These are phyloP conservation scores for Drosophila flavopinicola DNA, from an alignment of 2,888 invertebrate species.

Conservation along the genomic window DNA sequence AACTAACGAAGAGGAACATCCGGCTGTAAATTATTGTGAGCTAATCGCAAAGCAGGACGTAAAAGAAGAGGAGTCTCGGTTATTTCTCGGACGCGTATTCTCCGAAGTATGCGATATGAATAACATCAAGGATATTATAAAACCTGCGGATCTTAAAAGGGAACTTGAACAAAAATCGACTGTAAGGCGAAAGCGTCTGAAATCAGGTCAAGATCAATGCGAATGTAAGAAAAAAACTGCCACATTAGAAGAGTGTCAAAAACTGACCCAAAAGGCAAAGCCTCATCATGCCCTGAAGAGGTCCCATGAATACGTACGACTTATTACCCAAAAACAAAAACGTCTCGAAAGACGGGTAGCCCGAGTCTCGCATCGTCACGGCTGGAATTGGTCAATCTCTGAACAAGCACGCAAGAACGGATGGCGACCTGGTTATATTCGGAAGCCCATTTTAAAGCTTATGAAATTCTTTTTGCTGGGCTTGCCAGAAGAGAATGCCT, in stretches of 20 bases:
- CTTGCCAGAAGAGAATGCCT: conserved; percentile 67
- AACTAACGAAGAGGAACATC: conserved; percentile 30
- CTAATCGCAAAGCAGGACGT: conserved; percentile 4
- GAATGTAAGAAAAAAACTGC: background rate
- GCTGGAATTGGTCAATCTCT: conserved; percentile 87
- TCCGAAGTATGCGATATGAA: conserved; percentile 80
- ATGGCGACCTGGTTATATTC: conserved; percentile 83
- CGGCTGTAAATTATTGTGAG: conserved; percentile 53
- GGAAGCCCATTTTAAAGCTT: conserved; percentile 79
- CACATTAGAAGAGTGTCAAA: background rate
- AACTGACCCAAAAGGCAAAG: background rate
- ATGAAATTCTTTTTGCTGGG: conserved; percentile 82
- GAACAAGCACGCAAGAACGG: conserved; percentile 65
- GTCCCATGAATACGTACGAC: background rate
- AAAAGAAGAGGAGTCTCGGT: conserved; percentile 60
- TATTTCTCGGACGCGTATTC: conserved; percentile 78
- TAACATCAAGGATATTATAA: conserved; percentile 64
- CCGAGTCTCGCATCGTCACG: conserved; percentile 87
- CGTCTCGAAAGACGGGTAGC: conserved; percentile 85
- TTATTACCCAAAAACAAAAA: conserved; percentile 85
- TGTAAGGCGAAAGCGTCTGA: background rate
- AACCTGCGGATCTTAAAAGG: conserved; percentile 47
- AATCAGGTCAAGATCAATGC: background rate
- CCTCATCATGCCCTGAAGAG: too few relatives aligned
- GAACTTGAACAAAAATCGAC: conserved; percentile 41